Conservation (phyloP, 2,888 invertebrate species). For the Cryptosula pallasiana region DNA sequence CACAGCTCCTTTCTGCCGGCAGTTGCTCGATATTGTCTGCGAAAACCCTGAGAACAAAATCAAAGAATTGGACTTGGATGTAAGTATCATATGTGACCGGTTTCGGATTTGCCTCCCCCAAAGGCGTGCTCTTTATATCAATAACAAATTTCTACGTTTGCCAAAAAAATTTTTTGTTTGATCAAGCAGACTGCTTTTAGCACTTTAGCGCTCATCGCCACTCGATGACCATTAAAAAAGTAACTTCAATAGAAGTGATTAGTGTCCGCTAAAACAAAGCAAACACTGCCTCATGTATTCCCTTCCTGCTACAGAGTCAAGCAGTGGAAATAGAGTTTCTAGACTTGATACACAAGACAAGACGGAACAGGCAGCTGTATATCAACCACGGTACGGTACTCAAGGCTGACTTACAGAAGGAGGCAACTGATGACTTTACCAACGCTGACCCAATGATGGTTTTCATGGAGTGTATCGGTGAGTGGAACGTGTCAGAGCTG, state of each 20-base stretch:
- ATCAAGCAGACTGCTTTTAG: no score
- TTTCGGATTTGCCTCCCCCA: no score
- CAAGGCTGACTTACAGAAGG: conserved; percentile 30
- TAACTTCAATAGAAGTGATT: no score
- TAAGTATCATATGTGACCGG: conserved; percentile 5
- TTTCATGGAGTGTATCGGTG: conserved; percentile 38
- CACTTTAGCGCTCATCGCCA: no score
- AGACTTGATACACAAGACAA: conserved; percentile 31
- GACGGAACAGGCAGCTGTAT: conserved; percentile 29
- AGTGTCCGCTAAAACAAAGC: no score
- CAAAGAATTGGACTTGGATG: conserved; percentile 13
- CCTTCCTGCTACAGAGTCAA: no score
- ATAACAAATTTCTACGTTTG: no score
- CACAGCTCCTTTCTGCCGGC: conserved; percentile 18
- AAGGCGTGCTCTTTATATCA: no score
- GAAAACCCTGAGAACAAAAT: conserved; percentile 7
- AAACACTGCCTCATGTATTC: no score
- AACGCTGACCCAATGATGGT: conserved; percentile 34
- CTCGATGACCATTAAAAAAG: no score
- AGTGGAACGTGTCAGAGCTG: no score
- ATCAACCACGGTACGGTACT: conserved; percentile 36
- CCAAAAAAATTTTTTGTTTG: no score
- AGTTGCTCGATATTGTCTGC: conserved; percentile 15
- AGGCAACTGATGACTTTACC: conserved; percentile 32
- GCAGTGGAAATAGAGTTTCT: conserved; percentile 36